A percentile compares a stretch with the other conserved stretches of the same genome.
phyloP scores from a whole-genome alignment of 2,113 vertebrate genomes.

The Ictalurus furcatus region DNA sequence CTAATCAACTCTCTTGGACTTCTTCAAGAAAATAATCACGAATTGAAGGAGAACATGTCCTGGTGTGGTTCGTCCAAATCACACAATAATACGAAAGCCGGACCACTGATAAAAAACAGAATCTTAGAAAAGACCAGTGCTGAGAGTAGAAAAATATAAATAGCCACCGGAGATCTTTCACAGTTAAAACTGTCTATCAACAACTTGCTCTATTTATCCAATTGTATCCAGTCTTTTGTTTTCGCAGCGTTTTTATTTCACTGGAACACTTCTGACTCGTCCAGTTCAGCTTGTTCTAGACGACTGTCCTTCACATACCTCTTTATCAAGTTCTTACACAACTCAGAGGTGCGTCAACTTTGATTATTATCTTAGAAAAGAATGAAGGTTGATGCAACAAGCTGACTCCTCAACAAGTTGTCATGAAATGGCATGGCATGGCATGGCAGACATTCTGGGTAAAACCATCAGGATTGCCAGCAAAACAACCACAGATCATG shows the following conservation, averaged over 20 bases:
- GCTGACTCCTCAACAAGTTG: neutral
- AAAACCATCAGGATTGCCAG: neutral
- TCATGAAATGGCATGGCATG: neutral
- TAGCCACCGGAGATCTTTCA: too few species aligned
- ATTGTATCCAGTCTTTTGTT: neutral
- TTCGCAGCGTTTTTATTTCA: too few species aligned
- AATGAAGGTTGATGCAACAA: neutral
- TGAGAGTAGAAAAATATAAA: neutral
- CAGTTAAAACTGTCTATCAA: neutral
- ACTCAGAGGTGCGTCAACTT: neutral
- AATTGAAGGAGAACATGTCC: slow-evolving; percentile 50
- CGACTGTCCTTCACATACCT: neutral
- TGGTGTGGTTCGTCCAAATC: neutral
- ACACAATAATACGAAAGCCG: neutral
- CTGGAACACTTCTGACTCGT: neutral
- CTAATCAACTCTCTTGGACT: slow-evolving; percentile 52
- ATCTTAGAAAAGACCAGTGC: neutral
- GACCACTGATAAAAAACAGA: neutral
- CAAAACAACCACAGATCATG: neutral
- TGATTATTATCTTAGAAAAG: neutral
- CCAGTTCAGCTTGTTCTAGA: slow-evolving; percentile 21
- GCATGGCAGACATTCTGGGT: neutral
- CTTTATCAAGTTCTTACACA: slow-evolving; percentile 23
- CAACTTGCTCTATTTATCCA: neutral
- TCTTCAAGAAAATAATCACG: slow-evolving; percentile 58